Evolutionary conservation across 2,888 invertebrate species (phyloP).

Genomic region (Scaptodrosophila latifasciaeformis): DNA sequence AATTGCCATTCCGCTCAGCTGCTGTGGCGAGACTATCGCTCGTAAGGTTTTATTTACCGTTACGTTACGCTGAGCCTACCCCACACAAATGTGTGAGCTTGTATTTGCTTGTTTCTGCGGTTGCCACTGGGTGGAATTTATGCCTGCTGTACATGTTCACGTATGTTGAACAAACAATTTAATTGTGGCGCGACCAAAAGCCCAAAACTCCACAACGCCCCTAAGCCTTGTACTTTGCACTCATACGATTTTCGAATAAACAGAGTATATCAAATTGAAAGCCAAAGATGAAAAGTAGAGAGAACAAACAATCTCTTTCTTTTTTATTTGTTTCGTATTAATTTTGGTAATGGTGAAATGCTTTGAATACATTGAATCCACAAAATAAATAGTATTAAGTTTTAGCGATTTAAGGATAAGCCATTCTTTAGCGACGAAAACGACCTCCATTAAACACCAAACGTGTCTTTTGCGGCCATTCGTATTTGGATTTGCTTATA

Average conservation of each 20-base stretch:
- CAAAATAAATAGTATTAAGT: too few relatives aligned
- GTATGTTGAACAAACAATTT: constrained; percentile 68
- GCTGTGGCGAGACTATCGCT: constrained; percentile 16
- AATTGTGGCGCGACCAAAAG: constrained; percentile 51
- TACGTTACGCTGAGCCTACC: background rate
- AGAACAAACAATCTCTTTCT: too few relatives aligned
- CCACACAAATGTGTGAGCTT: constrained; percentile 22
- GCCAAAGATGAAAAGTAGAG: too few relatives aligned
- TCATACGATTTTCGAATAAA: too few relatives aligned
- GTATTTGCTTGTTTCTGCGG: constrained; percentile 8
- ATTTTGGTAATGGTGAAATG: too few relatives aligned
- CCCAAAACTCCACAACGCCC: too few relatives aligned
- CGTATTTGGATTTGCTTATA: constrained; percentile 32
- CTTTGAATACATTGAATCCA: too few relatives aligned
- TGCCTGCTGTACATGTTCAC: constrained; percentile 55
- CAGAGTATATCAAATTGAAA: too few relatives aligned
- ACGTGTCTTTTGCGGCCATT: constrained; percentile 69
- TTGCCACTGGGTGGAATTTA: constrained; percentile 43
- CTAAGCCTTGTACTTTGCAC: too few relatives aligned
- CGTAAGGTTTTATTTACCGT: constrained; percentile 32
- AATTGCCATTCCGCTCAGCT: constrained; percentile 45
- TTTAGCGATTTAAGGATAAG: too few relatives aligned
- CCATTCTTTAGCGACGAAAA: constrained; percentile 11
- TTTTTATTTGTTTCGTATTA: too few relatives aligned
- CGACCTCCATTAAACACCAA: constrained; percentile 71